Percentiles rank a stretch among this genome's conserved stretches.
phyloP scores from a whole-genome alignment of 2,797 vertebrate genomes.

The Sebastes kiyomatsui region DNA sequence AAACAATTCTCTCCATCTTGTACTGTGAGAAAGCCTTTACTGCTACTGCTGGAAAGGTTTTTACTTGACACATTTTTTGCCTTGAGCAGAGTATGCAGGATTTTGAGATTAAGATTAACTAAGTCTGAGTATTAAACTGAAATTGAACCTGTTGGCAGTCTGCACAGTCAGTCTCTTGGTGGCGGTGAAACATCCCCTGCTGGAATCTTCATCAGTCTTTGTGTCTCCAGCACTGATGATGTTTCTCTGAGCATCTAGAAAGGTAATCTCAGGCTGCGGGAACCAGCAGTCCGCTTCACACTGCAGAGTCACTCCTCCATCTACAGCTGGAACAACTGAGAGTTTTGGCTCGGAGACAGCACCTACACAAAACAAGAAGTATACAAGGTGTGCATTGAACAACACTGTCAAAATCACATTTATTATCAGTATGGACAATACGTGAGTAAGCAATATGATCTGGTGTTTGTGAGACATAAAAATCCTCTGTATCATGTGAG shows the following conservation, averaged over 20 bases:
- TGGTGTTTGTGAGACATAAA: background rate
- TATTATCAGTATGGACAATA: background rate
- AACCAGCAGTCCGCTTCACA: constrained; percentile 11
- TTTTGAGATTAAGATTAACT: background rate
- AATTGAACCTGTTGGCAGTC: background rate
- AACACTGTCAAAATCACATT: background rate
- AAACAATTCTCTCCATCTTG: too few relatives aligned
- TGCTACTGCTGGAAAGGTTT: background rate
- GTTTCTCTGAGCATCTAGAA: background rate
- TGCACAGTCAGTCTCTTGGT: background rate
- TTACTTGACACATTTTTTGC: background rate
- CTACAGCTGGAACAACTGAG: fast-evolving
- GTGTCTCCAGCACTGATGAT: fast-evolving
- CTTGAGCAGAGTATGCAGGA: background rate
- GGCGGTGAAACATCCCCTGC: fast-evolving
- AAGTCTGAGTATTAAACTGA: background rate
- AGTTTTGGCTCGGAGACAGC: background rate
- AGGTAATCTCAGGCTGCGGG: background rate
- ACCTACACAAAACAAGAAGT: background rate
- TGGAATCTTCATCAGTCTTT: fast-evolving
- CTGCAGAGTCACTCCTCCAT: background rate
- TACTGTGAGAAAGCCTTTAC: too few relatives aligned
- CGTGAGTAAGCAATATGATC: background rate
- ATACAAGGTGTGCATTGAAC: background rate
- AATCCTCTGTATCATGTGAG: too few relatives aligned